phyloP scores from a whole-genome alignment of 2,797 vertebrate species.

The Coluber constrictor region DNA sequence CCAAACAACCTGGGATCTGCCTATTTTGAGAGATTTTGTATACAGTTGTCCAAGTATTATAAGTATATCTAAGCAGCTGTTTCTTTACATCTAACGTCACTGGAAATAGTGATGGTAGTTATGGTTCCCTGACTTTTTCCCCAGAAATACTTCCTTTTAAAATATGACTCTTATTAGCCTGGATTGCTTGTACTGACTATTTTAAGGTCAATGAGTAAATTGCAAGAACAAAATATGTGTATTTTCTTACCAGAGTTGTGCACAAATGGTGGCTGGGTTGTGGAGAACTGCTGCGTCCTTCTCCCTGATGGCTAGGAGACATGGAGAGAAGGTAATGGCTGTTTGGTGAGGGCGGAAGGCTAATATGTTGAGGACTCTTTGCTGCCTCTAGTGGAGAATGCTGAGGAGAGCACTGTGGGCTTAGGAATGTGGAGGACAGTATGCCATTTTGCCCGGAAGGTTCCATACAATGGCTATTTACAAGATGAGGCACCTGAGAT shows the following conservation, averaged over 20 bases:
- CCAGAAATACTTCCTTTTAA: not conserved
- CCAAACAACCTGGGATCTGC: not conserved
- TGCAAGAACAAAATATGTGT: not conserved
- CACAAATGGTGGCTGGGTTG: constrained; percentile 72
- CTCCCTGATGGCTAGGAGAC: constrained; percentile 73
- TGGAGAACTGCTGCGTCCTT: constrained; percentile 73
- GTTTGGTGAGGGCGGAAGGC: constrained; percentile 84
- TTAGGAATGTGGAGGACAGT: constrained; percentile 87
- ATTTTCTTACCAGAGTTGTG: constrained; percentile 78
- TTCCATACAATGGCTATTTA: constrained; percentile 65
- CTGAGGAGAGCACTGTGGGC: constrained; percentile 92
- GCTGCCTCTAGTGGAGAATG: constrained; percentile 83
- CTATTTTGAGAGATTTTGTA: not conserved
- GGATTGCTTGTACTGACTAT: not conserved
- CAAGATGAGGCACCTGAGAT: constrained; percentile 63
- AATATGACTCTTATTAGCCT: not conserved
- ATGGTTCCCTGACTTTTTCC: not conserved
- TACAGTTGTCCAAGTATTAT: not conserved
- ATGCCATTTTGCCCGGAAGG: constrained; percentile 71
- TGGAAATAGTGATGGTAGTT: not conserved
- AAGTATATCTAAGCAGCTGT: not conserved
- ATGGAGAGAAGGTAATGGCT: constrained; percentile 81
- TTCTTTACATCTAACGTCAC: not conserved
- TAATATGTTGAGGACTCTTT: constrained; percentile 85
- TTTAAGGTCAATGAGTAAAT: not conserved